Evolutionary conservation across 1,140 invertebrate genomes (phyloP).

Genomic region (Arctopsyche grandis): DNA sequence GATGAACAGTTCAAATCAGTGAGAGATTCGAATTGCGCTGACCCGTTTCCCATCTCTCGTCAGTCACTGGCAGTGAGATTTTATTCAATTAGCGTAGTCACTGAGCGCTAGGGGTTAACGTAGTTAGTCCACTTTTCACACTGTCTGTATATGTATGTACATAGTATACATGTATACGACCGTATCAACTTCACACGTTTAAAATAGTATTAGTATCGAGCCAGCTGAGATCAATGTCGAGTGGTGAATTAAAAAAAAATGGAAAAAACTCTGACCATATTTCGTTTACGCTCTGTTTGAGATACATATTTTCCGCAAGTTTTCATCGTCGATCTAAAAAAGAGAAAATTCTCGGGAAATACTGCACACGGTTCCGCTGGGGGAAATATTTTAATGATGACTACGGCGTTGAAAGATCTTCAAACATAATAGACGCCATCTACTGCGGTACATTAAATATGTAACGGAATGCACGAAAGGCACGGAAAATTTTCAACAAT

Average conservation of each 20-base stretch:
- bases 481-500: not conserved
- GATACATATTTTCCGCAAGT: not conserved
- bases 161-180: too few relatives aligned
- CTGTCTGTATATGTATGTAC: too few relatives aligned
- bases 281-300: not conserved
- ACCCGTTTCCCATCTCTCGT: not conserved
- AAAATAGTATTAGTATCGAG: too few relatives aligned
- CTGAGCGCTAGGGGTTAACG: not conserved
- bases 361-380: not conserved
- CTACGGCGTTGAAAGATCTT: not conserved
- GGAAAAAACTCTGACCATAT: too few relatives aligned
- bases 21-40: not conserved
- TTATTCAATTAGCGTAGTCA: not conserved
- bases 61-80: not conserved
- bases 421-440: not conserved
- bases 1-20: not conserved
- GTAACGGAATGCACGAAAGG: conserved; percentile 17
- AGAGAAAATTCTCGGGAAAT: not conserved
- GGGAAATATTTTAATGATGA: conserved; percentile 17
- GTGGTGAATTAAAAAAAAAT: too few relatives aligned
- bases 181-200: too few relatives aligned
- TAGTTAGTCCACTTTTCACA: not conserved
- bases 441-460: conserved; percentile 6
- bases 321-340: not conserved
- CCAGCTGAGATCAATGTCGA: too few relatives aligned